Conservation (phyloP, 2,797 vertebrate species). For the Otus scops region DNA sequence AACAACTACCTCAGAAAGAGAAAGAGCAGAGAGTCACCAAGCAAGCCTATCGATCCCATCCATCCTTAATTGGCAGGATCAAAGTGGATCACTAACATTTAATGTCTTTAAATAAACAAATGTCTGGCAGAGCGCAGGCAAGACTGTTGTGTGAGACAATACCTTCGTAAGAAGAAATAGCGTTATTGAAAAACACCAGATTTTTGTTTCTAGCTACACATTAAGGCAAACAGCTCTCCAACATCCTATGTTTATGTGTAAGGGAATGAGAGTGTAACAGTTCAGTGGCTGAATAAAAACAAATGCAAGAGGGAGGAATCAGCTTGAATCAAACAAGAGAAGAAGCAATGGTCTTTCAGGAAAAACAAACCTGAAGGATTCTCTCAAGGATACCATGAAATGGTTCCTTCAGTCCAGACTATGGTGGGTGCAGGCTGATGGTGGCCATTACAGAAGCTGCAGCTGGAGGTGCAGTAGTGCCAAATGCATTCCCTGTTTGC, state of each 20-base stretch:
- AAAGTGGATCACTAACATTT: neutral
- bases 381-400: neutral
- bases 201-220: neutral
- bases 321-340: neutral
- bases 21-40: neutral
- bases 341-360: neutral
- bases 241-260: neutral
- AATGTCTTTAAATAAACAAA: neutral
- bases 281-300: neutral
- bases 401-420: neutral
- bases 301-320: neutral
- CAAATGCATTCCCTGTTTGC: neutral
- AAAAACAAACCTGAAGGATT: neutral
- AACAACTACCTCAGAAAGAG: neutral
- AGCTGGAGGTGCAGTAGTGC: neutral
- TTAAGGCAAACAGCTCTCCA: neutral
- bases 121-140: neutral
- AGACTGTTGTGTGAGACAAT: neutral
- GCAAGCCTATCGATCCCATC: neutral
- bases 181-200: neutral
- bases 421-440: neutral
- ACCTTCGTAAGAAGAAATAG: neutral
- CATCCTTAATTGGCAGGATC: neutral
- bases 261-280: neutral
- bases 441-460: neutral